Base-by-base conservation (phyloP, 1,140 invertebrate genomes). In the Drosophila chauvacae region DNA sequence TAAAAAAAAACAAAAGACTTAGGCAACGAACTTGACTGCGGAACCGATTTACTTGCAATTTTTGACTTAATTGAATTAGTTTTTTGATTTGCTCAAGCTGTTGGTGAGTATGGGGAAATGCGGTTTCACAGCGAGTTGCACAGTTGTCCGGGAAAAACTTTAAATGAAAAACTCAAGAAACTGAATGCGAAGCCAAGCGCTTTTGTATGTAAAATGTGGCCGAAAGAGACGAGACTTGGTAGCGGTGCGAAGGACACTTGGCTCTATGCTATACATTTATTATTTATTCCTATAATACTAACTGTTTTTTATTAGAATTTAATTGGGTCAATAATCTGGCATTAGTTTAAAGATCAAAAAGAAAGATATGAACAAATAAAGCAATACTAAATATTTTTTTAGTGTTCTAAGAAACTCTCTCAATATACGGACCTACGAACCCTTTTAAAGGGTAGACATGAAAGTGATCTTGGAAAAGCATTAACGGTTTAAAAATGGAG, bases 21-120 rank as follows among this genome's bases (percentile, higher is more conserved):
- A 87, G 88, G 80, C 80, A 83, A 91, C 87, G 69, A 91, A 91
- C 88, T 91, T 87, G 80, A 47, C 55, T 35, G 57, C 60, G 16
- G 63, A 37, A 28, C 37, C n/a, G 30, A 28, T 64, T 37, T 65
- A 20, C 44, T 28, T 58, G 9, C 2, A 35, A 13, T 44, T 42
- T 48, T 23, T 14, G 18, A 26, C 30, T 14, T 59, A 58, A 59
- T 59, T 66, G 23, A 59, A 44, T 76, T 47, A 60, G 47, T 41
- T 58, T 58, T 55, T 30, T 6, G 23, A 71, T 44, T 39, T 45
- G 7, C 58, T 30, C 26, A 47, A 59, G 57, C 39, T 6, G 39
- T 6, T 20, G 10, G 18, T 7, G 20, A 26, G 23, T 9, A 48
- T 66, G 64, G 33, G 42, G 64, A 66, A 66, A 66, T 66, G 42